These are phyloP conservation scores for Cancer borealis DNA, from an alignment of 2,888 invertebrate genomes.

Conservation along the genomic window DNA sequence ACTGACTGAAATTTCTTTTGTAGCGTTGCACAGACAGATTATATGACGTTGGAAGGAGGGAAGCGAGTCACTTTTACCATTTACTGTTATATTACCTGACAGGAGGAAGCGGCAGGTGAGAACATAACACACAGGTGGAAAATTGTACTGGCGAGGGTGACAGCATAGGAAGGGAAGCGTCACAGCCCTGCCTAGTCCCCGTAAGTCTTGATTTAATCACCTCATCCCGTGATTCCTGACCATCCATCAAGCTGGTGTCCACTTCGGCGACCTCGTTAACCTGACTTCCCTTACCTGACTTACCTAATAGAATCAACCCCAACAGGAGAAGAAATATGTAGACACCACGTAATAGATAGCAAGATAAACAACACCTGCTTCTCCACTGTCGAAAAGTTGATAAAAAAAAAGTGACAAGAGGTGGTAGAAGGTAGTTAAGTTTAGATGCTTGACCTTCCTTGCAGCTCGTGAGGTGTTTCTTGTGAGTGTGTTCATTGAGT, in stretches of 20 bases:
- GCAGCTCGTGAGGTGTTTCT: neutral
- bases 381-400: neutral
- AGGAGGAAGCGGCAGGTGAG: neutral
- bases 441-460: neutral
- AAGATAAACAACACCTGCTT: neutral
- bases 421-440: neutral
- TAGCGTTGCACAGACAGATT: neutral
- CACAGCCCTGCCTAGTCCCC: neutral
- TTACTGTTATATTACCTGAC: neutral
- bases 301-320: conserved; percentile 11
- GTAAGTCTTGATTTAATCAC: conserved; percentile 35
- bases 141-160: neutral
- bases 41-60: neutral
- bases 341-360: neutral
- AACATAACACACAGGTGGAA: neutral
- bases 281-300: conserved; percentile 38
- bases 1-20: neutral
- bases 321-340: neutral
- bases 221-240: neutral
- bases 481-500: neutral
- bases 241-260: neutral
- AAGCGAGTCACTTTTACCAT: neutral
- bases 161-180: neutral
- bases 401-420: too few relatives aligned
- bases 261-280: conserved; percentile 36